Percentiles rank a stretch among this genome's conserved stretches.
Evolutionary conservation across 2,888 invertebrate species (phyloP).

Genomic region (Acronicta aceris): DNA sequence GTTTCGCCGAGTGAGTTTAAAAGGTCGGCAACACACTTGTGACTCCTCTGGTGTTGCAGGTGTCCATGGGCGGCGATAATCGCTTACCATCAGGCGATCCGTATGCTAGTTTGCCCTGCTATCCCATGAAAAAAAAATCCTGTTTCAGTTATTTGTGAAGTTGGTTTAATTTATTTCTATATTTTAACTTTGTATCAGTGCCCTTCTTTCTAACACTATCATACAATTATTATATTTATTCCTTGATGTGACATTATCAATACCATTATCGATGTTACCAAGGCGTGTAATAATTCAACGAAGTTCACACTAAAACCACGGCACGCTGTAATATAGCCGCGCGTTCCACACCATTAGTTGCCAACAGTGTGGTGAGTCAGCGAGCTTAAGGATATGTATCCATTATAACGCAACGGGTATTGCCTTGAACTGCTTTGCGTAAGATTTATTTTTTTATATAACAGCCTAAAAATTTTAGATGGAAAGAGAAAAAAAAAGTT

Average conservation of each 20-base stretch:
- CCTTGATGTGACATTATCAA: neutral
- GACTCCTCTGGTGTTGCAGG: too few species aligned
- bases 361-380: slow-evolving; percentile 42
- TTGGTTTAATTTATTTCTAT: too few species aligned
- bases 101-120: too few species aligned
- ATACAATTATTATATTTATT: neutral
- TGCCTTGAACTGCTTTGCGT: neutral
- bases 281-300: slow-evolving; percentile 20
- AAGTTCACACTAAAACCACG: slow-evolving; percentile 9
- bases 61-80: too few species aligned
- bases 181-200: neutral
- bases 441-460: too few species aligned
- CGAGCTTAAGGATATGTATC: slow-evolving; percentile 14
- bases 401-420: slow-evolving; percentile 20
- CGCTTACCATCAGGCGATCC: too few species aligned
- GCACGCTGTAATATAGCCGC: slow-evolving; percentile 29
- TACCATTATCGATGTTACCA: neutral
- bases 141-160: too few species aligned
- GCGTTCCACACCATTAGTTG: slow-evolving; percentile 52
- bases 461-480: too few species aligned
- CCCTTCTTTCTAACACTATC: neutral
- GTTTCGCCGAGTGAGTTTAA: too few species aligned
- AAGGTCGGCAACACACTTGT: too few species aligned
- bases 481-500: too few species aligned
- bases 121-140: too few species aligned